Evolutionary conservation across 2,797 vertebrate genomes (phyloP).

Genomic region (Melopsittacus undulatus): DNA sequence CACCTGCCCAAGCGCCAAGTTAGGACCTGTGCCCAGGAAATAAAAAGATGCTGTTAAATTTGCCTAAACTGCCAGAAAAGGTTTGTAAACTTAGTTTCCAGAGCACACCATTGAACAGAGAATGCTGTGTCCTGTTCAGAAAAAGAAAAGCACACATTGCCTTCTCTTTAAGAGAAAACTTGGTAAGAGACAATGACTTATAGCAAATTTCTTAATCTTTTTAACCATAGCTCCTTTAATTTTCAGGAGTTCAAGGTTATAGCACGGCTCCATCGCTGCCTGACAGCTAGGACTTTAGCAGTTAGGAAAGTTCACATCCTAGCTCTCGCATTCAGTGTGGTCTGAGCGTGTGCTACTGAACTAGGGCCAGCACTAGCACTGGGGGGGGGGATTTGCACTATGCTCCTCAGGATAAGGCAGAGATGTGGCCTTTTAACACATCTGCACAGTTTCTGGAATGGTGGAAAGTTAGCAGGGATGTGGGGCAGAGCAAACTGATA

Average conservation of each 20-base stretch:
- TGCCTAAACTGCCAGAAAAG: conserved; percentile 9
- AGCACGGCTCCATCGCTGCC: neutral
- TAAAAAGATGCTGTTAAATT: neutral
- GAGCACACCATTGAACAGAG: neutral
- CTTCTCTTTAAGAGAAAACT: neutral
- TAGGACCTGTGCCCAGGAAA: neutral
- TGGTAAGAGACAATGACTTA: neutral
- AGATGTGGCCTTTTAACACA: fast-evolving
- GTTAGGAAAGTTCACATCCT: neutral
- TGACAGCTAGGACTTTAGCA: neutral
- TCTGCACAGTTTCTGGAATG: fast-evolving
- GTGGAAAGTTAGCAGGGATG: neutral
- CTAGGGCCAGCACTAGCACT: fast-evolving
- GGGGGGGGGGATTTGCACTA: neutral
- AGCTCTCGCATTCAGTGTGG: fast-evolving
- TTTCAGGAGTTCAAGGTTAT: neutral
- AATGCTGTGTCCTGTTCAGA: neutral
- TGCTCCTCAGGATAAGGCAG: fast-evolving
- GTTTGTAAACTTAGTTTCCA: conserved; percentile 32
- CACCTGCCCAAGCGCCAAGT: neutral
- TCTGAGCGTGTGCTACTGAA: fast-evolving
- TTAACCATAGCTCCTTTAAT: neutral
- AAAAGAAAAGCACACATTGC: neutral
- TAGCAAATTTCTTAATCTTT: neutral
- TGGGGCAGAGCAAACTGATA: neutral